Percentiles rank a stretch among this genome's conserved stretches.
phyloP scores from a whole-genome alignment of 1,140 invertebrate species.

The Pseudomyrmex dendroicus region DNA sequence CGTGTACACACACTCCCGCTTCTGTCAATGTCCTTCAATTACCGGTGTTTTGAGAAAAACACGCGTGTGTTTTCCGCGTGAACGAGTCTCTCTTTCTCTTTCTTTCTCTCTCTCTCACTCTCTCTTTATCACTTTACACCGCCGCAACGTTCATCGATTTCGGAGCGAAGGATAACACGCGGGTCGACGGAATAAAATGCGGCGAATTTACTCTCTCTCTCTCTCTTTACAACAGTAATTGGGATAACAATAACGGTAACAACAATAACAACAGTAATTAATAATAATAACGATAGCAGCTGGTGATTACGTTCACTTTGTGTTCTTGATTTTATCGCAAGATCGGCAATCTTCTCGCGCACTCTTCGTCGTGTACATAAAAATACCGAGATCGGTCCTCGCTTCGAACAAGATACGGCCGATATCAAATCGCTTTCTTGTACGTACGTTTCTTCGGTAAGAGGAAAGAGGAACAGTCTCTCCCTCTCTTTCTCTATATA shows the following conservation, averaged over 20 bases:
- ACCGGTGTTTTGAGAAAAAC: slow-evolving; percentile 1
- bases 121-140: not conserved
- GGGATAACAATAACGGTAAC: not conserved
- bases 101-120: not conserved
- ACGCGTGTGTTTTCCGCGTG: not conserved
- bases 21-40: slow-evolving; percentile 8
- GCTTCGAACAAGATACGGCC: not conserved
- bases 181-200: too few species aligned
- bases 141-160: slow-evolving; percentile 11
- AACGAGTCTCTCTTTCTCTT: not conserved
- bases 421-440: not conserved
- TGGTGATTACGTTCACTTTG: slow-evolving; percentile 1
- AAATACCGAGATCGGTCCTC: slow-evolving; percentile 26
- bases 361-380: slow-evolving; percentile 9
- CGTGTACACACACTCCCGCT: not conserved
- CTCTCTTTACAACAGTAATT: too few species aligned
- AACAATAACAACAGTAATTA: slow-evolving; percentile 26
- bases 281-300: slow-evolving; percentile 21
- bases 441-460: not conserved
- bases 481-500: not conserved
- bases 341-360: slow-evolving; percentile 9
- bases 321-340: slow-evolving; percentile 13
- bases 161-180: not conserved
- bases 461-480: not conserved
- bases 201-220: too few species aligned